phyloP scores from a whole-genome alignment of 2,888 invertebrate genomes.

The Ecliptopera silaceata region DNA sequence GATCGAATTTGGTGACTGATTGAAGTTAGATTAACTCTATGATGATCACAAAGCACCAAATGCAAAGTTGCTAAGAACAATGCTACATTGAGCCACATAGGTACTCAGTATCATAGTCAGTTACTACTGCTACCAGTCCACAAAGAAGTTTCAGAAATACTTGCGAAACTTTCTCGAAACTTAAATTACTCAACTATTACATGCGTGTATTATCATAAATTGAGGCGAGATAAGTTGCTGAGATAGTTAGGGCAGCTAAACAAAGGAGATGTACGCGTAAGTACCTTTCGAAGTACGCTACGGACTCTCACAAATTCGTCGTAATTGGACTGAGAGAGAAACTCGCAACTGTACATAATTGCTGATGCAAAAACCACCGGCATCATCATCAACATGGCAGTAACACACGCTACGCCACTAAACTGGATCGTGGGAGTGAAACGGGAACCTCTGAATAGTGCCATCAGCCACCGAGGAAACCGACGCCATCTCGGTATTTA shows the following conservation, averaged over 20 bases:
- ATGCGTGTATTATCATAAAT: slow-evolving; percentile 57
- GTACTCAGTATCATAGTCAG: neutral
- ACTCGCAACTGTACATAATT: slow-evolving; percentile 74
- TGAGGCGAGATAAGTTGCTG: slow-evolving; percentile 55
- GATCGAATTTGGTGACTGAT: too few relatives aligned
- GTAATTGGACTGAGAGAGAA: slow-evolving; percentile 75
- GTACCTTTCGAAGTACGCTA: slow-evolving; percentile 55
- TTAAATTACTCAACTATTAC: slow-evolving; percentile 63
- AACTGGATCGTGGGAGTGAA: slow-evolving; percentile 81
- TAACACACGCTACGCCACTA: slow-evolving; percentile 72
- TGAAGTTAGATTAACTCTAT: too few relatives aligned
- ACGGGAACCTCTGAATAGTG: slow-evolving; percentile 72
- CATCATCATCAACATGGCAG: slow-evolving; percentile 73
- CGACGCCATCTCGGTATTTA: slow-evolving; percentile 62
- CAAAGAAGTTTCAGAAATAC: slow-evolving; percentile 39
- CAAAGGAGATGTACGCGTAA: slow-evolving; percentile 56
- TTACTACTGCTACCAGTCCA: slow-evolving; percentile 26
- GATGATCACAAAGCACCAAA: too few relatives aligned
- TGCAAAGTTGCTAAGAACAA: too few relatives aligned
- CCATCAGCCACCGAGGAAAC: slow-evolving; percentile 68
- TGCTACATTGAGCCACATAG: too few relatives aligned
- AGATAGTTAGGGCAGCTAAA: slow-evolving; percentile 67
- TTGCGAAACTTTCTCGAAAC: slow-evolving; percentile 46
- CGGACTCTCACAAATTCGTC: slow-evolving; percentile 71
- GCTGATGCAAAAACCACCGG: slow-evolving; percentile 76